A percentile compares a stretch with the other conserved stretches of the same genome.
Conservation (phyloP, 2,113 vertebrate genomes). For the Mus musculus region GRCm39 chr14:103810501-103811000, state of each 20-base stretch:
- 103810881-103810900: not conserved
- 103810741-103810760: not conserved
- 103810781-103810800: not conserved
- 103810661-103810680: not conserved
- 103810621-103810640: not conserved
- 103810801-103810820: not conserved
- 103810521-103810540: not conserved
- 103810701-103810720: not conserved
- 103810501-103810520: conserved; percentile 19
- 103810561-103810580: not conserved
- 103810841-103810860: not conserved
- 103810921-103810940: not conserved
- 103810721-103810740: conserved; percentile 1
- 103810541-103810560: not conserved
- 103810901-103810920: not conserved
- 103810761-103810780: not conserved
- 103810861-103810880: not conserved
- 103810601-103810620: not conserved
- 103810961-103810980: too few relatives aligned
- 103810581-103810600: not conserved
- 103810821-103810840: not conserved
- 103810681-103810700: not conserved
- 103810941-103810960: too few relatives aligned
- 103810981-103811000: too few relatives aligned
- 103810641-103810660: not conserved